phyloP scores from a whole-genome alignment of 2,888 invertebrate genomes.

The Ophion obscuratus region DNA sequence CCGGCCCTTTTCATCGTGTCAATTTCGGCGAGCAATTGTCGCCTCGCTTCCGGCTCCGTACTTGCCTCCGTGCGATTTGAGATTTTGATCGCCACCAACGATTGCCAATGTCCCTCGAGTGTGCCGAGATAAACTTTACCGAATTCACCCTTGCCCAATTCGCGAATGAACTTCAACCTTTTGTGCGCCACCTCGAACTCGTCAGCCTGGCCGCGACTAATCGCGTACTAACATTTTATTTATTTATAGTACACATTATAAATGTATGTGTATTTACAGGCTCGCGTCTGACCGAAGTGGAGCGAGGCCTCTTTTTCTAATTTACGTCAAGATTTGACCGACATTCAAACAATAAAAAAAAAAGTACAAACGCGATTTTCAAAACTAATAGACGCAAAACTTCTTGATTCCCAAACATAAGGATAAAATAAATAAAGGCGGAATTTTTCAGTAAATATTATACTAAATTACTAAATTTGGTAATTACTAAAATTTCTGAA shows the following conservation, averaged over 20 bases:
- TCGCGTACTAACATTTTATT: slow-evolving; percentile 14
- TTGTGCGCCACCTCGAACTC: slow-evolving; percentile 85
- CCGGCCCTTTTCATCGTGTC: slow-evolving; percentile 91
- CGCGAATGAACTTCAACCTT: slow-evolving; percentile 85
- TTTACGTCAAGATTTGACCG: not conserved
- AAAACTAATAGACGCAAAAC: not conserved
- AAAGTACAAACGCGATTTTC: not conserved
- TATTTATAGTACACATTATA: not conserved
- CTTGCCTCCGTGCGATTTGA: slow-evolving; percentile 75
- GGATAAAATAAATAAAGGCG: not conserved
- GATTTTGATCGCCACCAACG: slow-evolving; percentile 78
- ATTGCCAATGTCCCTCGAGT: slow-evolving; percentile 83
- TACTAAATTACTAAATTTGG: too few relatives aligned
- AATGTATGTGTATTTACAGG: not conserved
- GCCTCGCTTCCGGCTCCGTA: slow-evolving; percentile 79
- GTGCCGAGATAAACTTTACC: slow-evolving; percentile 90
- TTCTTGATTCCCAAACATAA: not conserved
- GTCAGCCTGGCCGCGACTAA: slow-evolving; percentile 77
- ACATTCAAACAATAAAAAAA: not conserved
- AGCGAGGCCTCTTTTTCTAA: not conserved
- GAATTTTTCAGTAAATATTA: not conserved
- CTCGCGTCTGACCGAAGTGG: not conserved
- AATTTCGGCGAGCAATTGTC: slow-evolving; percentile 92
- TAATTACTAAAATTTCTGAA: too few relatives aligned
- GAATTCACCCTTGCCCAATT: slow-evolving; percentile 91